Percentiles rank a stretch among this genome's conserved stretches.
These are phyloP conservation scores for Heteromormyrus szaboi DNA, from an alignment of 2,797 vertebrate genomes.

Conservation along the genomic window DNA sequence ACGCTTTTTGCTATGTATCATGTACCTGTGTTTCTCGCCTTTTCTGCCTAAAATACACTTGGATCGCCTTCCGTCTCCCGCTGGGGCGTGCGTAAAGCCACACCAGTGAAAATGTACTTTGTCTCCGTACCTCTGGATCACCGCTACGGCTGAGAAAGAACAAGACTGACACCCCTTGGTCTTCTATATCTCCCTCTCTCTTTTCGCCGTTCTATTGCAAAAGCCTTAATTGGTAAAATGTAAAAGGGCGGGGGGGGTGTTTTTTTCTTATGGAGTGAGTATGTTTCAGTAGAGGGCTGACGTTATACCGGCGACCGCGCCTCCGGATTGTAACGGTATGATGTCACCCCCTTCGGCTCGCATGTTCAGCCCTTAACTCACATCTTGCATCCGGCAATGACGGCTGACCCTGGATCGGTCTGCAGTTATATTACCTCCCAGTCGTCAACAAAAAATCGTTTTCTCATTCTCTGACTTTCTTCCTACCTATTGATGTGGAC, in stretches of 20 bases:
- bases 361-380: slow-evolving; percentile 13
- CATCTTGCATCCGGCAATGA: background rate
- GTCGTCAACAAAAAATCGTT: background rate
- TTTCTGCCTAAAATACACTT: background rate
- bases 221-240: slow-evolving; percentile 77
- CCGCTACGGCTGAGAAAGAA: slow-evolving; percentile 41
- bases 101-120: slow-evolving; percentile 39
- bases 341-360: slow-evolving; percentile 49
- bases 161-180: slow-evolving; percentile 47
- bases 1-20: background rate
- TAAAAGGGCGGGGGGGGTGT: slow-evolving; percentile 43
- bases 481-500: background rate
- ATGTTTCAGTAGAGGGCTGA: slow-evolving; percentile 43
- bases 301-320: slow-evolving; percentile 63
- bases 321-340: slow-evolving; percentile 65
- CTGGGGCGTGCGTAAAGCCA: slow-evolving; percentile 31
- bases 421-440: background rate
- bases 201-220: slow-evolving; percentile 40
- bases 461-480: background rate
- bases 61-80: slow-evolving; percentile 21
- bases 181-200: slow-evolving; percentile 39
- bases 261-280: slow-evolving; percentile 25
- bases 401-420: background rate
- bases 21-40: background rate
- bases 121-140: slow-evolving; percentile 48